These are phyloP conservation scores for Galeopsomyia nigrocyanea DNA, from an alignment of 2,888 invertebrate species.

Conservation along the genomic window DNA sequence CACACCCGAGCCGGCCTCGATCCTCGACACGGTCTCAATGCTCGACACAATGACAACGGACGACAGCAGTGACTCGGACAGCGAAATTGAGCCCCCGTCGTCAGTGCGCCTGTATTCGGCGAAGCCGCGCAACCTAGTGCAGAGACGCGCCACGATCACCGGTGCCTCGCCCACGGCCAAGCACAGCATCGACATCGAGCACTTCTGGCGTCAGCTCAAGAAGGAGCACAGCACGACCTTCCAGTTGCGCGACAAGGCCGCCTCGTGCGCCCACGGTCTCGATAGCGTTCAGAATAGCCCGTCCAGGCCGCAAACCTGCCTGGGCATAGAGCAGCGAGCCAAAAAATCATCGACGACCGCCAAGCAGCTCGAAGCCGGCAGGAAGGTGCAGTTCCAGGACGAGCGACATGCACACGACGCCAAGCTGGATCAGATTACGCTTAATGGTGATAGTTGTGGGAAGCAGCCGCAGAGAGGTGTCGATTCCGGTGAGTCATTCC, in stretches of 20 bases:
- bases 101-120: slow-evolving; percentile 78
- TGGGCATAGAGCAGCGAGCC: slow-evolving; percentile 69
- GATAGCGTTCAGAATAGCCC: slow-evolving; percentile 72
- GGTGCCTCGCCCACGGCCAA: slow-evolving; percentile 81
- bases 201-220: slow-evolving; percentile 83
- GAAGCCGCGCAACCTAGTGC: slow-evolving; percentile 81
- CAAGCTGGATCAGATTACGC: slow-evolving; percentile 25
- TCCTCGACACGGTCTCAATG: slow-evolving; percentile 61
- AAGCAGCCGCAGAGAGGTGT: slow-evolving; percentile 2
- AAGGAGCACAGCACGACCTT: slow-evolving; percentile 72
- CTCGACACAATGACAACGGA: slow-evolving; percentile 67
- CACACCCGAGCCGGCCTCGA: slow-evolving; percentile 62
- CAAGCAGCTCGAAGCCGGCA: slow-evolving; percentile 41
- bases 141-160: slow-evolving; percentile 89
- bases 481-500: slow-evolving; percentile 37
- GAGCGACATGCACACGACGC: not conserved
- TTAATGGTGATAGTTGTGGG: slow-evolving; percentile 1
- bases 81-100: slow-evolving; percentile 72
- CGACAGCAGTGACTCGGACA: slow-evolving; percentile 72
- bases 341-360: slow-evolving; percentile 44
- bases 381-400: slow-evolving; percentile 61
- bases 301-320: slow-evolving; percentile 76
- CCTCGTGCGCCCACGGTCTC: slow-evolving; percentile 82
- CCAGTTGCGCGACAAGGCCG: slow-evolving; percentile 81
- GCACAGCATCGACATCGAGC: slow-evolving; percentile 78